Evolutionary conservation across 2,113 vertebrate species (phyloP), one percentile per base, ranked within the genome.

Genomic region (Rattus rattus): DNA sequence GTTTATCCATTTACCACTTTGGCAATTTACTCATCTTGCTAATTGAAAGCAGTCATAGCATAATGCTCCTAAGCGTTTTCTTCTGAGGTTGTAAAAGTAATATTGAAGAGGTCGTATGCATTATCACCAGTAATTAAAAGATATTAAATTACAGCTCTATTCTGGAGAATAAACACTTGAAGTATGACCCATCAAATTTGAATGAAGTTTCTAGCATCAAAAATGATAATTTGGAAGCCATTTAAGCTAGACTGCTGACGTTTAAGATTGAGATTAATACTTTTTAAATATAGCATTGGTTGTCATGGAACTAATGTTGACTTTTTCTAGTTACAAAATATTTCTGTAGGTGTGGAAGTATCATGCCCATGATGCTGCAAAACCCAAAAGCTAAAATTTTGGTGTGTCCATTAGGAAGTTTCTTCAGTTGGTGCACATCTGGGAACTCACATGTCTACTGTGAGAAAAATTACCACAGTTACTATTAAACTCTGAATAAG

Each of bases 281-380:
- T 79, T 90, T 49, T 49, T 61, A 87, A 94, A 85, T 59, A 20
- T 39, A 59, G 19, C 56, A 10, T 94, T 61, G 22, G 0, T 47
- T 5, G 87, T 94, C 49, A 76, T 87, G 47, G 54, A 89, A 91
- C 43, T 19, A 85, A 49, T 39, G 30, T 1, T 96, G 33, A 59
- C 54, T 86, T 81, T 94, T 70, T 1, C 19, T 28, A 79, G 11
- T 7, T 94, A 56, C 73, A 49, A 39, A 39, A 52, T 75, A 49
- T 91, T 94, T 93, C 94, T 52, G 69, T 19, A 79, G 20, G 5
- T 76, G 49, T 94, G 63, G 28, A 94, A 90, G 92, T 84, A 33
- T 88, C 47, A 17, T 47, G 49, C 16, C 30, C 7, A 4, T 8
- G 4, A 39, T 79, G 30, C 89, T 0, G 1, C 56, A 61, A 59